Evolutionary conservation across 2,797 vertebrate species (phyloP), one percentile per base, ranked within the genome.

Genomic region (Florisuga fusca): DNA sequence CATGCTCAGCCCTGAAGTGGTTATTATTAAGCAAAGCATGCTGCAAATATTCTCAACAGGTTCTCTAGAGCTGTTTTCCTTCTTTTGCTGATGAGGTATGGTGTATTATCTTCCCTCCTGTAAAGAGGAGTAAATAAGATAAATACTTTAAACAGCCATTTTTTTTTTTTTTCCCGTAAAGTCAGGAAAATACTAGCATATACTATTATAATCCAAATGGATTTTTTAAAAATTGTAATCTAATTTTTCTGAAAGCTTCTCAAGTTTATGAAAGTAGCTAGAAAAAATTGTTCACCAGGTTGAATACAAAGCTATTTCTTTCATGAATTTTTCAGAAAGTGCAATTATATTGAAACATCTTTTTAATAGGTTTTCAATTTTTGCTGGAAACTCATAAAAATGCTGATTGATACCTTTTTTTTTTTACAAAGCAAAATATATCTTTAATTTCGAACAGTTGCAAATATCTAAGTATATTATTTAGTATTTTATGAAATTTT

Each of bases 1-100:
- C 27, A 10, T 72, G 67, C 71, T 96, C 79, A 79, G 75, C 84
- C 89, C 77, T 87, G 31, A 90, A 91, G 73, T 94, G 87, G 57
- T 88, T 85, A 88, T 96, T 95, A 96, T 96, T 97, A 43, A 51
- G 80, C 19, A 84, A 73, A 75, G 23, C 55, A 90, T 50, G 78
- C 80, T 84, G 78, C 73, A 97, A 95, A 94, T 46, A 85, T 59
- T 62, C 78, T 92, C 74, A 77, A 80, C 22, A 83, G 79, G 61
- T 84, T 68, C 92, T 88, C 90, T 31, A 23, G 11, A 90, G 90
- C 77, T 84, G 54, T 77, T 96, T 94, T 80, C 38, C 54, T 91
- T 27, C 55, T 93, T 91, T 92, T 29, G 10, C 59, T 91, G 64
- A 85, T 14, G 31, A 94, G 50, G 18, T 71, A 2, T 19, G 41